These are phyloP conservation scores for Plutomurus gul DNA, from an alignment of 1,140 invertebrate species.

Conservation along the genomic window DNA sequence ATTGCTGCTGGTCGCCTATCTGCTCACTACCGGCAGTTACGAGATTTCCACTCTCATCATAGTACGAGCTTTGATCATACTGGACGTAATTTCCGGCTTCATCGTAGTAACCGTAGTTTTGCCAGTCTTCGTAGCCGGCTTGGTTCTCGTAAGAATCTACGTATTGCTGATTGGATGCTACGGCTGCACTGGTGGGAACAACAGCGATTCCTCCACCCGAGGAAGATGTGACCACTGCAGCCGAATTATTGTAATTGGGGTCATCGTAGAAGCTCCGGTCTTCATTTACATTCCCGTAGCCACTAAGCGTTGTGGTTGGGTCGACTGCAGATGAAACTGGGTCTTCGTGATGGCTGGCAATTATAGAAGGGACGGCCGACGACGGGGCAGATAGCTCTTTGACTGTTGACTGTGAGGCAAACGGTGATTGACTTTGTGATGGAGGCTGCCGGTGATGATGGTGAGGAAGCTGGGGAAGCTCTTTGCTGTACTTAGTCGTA, in stretches of 20 bases:
- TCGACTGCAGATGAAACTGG: background rate
- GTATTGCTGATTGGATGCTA: constrained; percentile 45
- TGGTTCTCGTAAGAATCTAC: constrained; percentile 54
- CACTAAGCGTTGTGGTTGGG: background rate
- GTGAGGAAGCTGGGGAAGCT: constrained; percentile 46
- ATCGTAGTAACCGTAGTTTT: constrained; percentile 54
- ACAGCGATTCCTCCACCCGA: background rate
- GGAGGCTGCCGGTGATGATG: constrained; percentile 34
- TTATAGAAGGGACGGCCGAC: constrained; percentile 34
- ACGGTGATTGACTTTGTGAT: constrained; percentile 12
- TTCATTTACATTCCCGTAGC: background rate
- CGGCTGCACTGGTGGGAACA: background rate
- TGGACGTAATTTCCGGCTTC: constrained; percentile 50
- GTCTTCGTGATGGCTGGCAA: constrained; percentile 41
- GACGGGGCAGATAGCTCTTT: constrained; percentile 38
- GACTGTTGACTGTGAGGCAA: constrained; percentile 41
- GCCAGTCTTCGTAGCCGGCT: constrained; percentile 50
- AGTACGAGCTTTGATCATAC: constrained; percentile 51
- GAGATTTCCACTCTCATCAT: constrained; percentile 52
- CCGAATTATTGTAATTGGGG: constrained; percentile 27
- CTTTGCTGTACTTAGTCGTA: constrained; percentile 34
- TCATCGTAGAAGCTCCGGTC: constrained; percentile 12
- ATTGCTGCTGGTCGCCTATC: background rate
- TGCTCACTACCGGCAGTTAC: background rate
- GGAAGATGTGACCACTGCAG: constrained; percentile 7